Evolutionary conservation across 2,888 invertebrate genomes (phyloP), one percentile per base, ranked within the genome.

Genomic region (Melanargia galathea): DNA sequence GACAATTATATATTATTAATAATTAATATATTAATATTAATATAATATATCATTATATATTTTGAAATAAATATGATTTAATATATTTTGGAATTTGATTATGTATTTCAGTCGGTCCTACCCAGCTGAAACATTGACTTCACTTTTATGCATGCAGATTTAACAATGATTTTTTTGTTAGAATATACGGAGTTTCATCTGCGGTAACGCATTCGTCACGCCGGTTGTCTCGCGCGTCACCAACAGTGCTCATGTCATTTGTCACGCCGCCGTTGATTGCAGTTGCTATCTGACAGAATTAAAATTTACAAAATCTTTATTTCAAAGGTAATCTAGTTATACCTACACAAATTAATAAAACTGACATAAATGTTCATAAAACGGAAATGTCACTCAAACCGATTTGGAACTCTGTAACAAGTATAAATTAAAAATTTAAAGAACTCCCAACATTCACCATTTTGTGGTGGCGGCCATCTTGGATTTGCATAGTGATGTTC

Each of bases 191-290:
- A 55, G 62, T 65, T 62, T 65, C 62, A 62, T 62, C 60, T 55
- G 62, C 55, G 62, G 62, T 55, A 48, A 48, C 63, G 60, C 66
- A 66, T 66, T 58, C 63, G 66, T 66, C 66, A 66, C 60, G 51
- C 48, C 24, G 51, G n/a, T 55, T 60, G 66, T 63, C 46, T 55
- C 55, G 48, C 63, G 63, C 63, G 66, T 66, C 66, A 63, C 66
- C 43, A 35, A 58, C 66, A 61, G 35, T 55, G 48, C 66, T 57
- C 63, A 66, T 66, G 58, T 64, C 69, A 69, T 69, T 69, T 69
- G 69, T 68, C 66, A 68, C 60, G 60, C 59, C 49, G 48, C 60
- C 54, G 67, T 66, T 66, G 63, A 61, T 63, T 63, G 63, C 63
- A 58, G 57, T 54, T 40, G 57, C 57, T 57, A 63, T 63, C 40